phyloP scores from a whole-genome alignment of 2,797 vertebrate species.

The Sternarchorhynchus goeldii region DNA sequence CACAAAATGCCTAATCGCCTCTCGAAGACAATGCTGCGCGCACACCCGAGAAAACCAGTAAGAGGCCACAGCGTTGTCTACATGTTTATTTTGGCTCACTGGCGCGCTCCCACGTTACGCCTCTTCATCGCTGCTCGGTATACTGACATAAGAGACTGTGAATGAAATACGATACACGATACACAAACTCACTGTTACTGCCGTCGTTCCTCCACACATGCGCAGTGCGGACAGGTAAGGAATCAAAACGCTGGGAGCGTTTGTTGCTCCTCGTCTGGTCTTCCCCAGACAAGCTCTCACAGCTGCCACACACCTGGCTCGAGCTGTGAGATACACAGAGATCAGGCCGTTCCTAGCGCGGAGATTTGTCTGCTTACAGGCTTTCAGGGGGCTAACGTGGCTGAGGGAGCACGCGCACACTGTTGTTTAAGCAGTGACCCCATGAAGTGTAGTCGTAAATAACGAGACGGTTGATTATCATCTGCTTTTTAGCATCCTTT shows the following conservation, averaged over 20 bases:
- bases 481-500: neutral
- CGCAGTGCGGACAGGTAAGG: slow-evolving; percentile 45
- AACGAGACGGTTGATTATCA: neutral
- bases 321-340: slow-evolving; percentile 39
- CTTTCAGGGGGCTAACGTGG: slow-evolving; percentile 14
- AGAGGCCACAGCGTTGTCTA: slow-evolving; percentile 33
- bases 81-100: slow-evolving; percentile 38
- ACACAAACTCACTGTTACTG: neutral
- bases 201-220: slow-evolving; percentile 7
- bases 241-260: slow-evolving; percentile 13
- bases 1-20: no score
- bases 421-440: slow-evolving; percentile 28
- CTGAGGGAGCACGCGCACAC: slow-evolving; percentile 16
- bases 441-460: slow-evolving; percentile 27
- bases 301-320: slow-evolving; percentile 56
- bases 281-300: slow-evolving; percentile 33
- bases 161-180: neutral
- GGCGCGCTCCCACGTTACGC: slow-evolving; percentile 22
- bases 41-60: slow-evolving; percentile 30
- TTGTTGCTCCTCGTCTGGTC: slow-evolving; percentile 31
- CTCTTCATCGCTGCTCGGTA: slow-evolving; percentile 1
- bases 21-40: neutral
- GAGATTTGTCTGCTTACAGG: slow-evolving; percentile 24
- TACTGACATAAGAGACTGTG: neutral
- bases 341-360: slow-evolving; percentile 35